phyloP scores from a whole-genome alignment of 2,797 vertebrate species.

The Sus cebifrons region DNA sequence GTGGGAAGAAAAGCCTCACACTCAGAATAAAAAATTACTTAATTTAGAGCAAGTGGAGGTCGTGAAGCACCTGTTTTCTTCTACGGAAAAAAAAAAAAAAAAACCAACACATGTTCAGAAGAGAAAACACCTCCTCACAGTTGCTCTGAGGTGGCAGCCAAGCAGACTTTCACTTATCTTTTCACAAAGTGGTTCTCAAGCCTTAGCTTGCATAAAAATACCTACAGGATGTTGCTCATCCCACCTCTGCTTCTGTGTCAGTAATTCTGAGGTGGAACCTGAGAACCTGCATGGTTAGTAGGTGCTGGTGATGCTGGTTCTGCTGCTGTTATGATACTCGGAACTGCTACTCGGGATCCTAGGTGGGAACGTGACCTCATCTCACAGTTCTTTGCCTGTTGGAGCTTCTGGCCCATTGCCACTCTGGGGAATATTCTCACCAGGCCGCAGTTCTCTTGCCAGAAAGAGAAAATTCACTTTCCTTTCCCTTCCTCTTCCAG shows the following conservation, averaged over 20 bases:
- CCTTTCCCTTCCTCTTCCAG: not conserved
- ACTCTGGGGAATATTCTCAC: not conserved
- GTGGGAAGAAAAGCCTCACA: not conserved
- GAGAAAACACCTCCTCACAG: not conserved
- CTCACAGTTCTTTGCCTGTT: too few species aligned
- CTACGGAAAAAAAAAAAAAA: not conserved
- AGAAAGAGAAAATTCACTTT: conserved; percentile 6
- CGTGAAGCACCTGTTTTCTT: not conserved
- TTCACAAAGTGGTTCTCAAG: not conserved
- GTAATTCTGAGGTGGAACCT: not conserved
- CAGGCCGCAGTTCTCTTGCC: not conserved
- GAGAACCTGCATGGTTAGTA: not conserved
- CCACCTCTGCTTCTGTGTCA: not conserved
- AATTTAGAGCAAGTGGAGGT: not conserved
- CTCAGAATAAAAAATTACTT: not conserved
- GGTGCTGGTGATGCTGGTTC: not conserved
- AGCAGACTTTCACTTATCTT: not conserved
- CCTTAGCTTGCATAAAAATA: not conserved
- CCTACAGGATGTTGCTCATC: not conserved
- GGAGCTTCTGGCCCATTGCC: not conserved
- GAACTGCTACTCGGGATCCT: not conserved
- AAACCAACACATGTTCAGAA: not conserved
- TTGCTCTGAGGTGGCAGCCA: not conserved
- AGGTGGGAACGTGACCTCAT: not conserved
- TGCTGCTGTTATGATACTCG: not conserved